These are phyloP conservation scores for Eulithis testata DNA, from an alignment of 2,888 invertebrate genomes.

Conservation along the genomic window DNA sequence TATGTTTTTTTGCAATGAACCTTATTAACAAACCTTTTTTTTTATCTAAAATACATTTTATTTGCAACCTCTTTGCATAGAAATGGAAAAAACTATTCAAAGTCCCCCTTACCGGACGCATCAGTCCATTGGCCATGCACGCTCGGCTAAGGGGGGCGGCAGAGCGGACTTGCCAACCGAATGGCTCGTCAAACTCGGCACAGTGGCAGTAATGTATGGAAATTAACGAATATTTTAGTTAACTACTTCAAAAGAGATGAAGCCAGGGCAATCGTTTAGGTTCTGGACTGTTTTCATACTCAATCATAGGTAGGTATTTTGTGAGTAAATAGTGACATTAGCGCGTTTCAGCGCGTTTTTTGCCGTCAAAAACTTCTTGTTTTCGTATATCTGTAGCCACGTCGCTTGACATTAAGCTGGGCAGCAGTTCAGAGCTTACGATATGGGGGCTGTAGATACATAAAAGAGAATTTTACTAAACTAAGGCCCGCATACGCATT, in stretches of 20 bases:
- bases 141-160: conserved; percentile 2
- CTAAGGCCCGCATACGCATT: too few relatives aligned
- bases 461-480: too few relatives aligned
- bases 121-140: conserved; percentile 1
- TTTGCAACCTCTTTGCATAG: not conserved
- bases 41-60: too few relatives aligned
- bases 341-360: too few relatives aligned
- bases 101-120: not conserved
- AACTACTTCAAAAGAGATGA: not conserved
- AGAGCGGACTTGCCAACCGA: not conserved
- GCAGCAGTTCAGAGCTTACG: too few relatives aligned
- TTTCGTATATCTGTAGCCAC: too few relatives aligned
- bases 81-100: not conserved
- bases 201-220: conserved; percentile 1
- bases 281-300: too few relatives aligned
- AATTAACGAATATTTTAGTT: not conserved
- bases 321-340: too few relatives aligned
- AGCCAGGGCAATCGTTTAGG: not conserved
- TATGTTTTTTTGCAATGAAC: not conserved
- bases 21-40: not conserved
- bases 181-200: not conserved
- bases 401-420: too few relatives aligned
- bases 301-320: too few relatives aligned
- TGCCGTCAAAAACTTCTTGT: too few relatives aligned
- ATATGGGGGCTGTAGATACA: too few relatives aligned